Percentiles rank a stretch among this genome's conserved stretches.
These are phyloP conservation scores for Acrobasis repandana DNA, from an alignment of 2,888 invertebrate genomes.

Conservation along the genomic window DNA sequence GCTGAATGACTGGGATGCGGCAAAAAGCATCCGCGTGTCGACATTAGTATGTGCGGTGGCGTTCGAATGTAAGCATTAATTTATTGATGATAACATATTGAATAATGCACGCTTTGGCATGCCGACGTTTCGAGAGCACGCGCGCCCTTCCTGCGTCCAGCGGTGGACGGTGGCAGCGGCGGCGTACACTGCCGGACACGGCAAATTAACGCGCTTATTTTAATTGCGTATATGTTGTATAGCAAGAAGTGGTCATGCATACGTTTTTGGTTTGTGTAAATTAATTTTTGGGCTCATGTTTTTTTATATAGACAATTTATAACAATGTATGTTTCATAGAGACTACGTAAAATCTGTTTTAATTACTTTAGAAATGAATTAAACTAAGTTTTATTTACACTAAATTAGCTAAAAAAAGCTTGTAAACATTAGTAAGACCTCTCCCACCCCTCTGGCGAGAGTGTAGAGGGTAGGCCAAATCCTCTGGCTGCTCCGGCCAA, in stretches of 20 bases:
- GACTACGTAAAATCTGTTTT: no score
- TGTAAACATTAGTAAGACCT: no score
- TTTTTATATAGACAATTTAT: no score
- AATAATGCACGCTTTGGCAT: conserved; percentile 66
- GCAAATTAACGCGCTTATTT: conserved; percentile 24
- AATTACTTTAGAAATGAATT: no score
- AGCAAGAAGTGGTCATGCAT: not conserved
- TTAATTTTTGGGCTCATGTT: not conserved
- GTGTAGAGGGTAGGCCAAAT: no score
- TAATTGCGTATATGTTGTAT: not conserved
- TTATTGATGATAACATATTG: conserved; percentile 77
- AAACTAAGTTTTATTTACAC: no score
- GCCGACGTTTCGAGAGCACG: conserved; percentile 56
- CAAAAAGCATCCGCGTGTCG: conserved; percentile 78
- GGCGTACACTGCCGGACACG: conserved; percentile 22
- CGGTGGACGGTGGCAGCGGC: conserved; percentile 15
- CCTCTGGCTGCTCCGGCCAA: no score
- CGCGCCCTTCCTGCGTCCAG: conserved; percentile 60
- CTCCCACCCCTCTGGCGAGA: no score
- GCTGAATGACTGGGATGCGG: conserved; percentile 62
- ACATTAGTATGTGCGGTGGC: conserved; percentile 77
- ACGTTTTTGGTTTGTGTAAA: not conserved
- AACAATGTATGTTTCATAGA: no score
- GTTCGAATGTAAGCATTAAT: conserved; percentile 76
- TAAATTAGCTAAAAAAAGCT: no score